Evolutionary conservation across 2,888 invertebrate species (phyloP), one percentile per base, ranked within the genome.

Genomic region (Elmis aenea): DNA sequence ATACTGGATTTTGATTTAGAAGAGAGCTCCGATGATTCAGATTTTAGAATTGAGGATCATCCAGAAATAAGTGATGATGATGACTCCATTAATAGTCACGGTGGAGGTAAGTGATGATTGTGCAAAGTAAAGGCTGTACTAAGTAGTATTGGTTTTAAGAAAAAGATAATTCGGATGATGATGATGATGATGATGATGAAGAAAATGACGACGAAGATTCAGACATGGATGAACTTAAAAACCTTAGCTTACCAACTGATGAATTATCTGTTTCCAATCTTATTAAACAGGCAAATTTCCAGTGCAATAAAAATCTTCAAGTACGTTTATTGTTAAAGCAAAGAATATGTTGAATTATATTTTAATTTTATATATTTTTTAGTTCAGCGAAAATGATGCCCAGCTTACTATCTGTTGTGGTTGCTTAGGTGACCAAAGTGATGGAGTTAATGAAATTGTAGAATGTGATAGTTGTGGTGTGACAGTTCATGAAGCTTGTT

Each of bases 391-490:
- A n/a, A n/a, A n/a, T n/a, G n/a, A n/a, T n/a, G n/a, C n/a, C n/a
- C n/a, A n/a, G n/a, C n/a, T n/a, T n/a, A n/a, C n/a, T n/a, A n/a
- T 95, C 48, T 95, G 94, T 62, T 87, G 89, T 55, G 92, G 92
- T 1, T 96, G 96, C 61, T 72, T 95, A 32, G 93, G 94, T 1
- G 94, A 94, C 51, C 79, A 85, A 53, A 93, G 91, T 67, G 92
- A 91, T 70, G 89, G 89, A 54, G 79, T 86, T 35, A 95, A 96
- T 71, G 96, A 96, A 69, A 93, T 96, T 52, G 90, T 96, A 1
- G 95, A 95, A 68, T 96, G 96, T 69, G 96, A 96, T 71, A 86
- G 90, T 12, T 96, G 96, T 70, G 93, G 93, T 2, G 88, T 94
- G 3, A 89, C 92, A 23, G 95, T 96, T 2, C 96, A 96, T 69